Percentiles rank a stretch among this genome's conserved stretches.
Evolutionary conservation across 2,797 vertebrate genomes (phyloP).

Genomic region (Echeneis naucrates): DNA sequence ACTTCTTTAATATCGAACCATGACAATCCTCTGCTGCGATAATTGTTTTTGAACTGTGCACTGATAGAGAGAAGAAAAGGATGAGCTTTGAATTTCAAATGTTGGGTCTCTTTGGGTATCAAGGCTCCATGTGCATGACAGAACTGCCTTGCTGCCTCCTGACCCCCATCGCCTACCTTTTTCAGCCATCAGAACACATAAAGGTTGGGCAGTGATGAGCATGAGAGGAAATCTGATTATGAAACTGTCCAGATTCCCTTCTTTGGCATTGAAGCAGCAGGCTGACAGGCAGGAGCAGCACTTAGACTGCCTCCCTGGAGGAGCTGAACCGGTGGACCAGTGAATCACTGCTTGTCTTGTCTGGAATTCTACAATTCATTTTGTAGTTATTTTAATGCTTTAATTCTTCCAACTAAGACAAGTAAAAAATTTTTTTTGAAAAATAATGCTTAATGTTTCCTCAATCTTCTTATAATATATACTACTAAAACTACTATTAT

Average conservation of each 20-base stretch:
- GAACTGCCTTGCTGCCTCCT: not conserved
- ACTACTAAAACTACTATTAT: no score
- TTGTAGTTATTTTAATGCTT: not conserved
- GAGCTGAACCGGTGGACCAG: not conserved
- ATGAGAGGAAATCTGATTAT: conserved; percentile 52
- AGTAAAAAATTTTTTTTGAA: not conserved
- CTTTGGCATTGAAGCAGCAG: conserved; percentile 4
- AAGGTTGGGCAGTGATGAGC: conserved; percentile 38
- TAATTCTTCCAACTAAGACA: not conserved
- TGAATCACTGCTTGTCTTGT: conserved; percentile 8
- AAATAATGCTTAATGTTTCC: not conserved
- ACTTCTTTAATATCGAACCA: not conserved
- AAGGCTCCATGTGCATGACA: not conserved
- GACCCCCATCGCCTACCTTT: conserved; percentile 33
- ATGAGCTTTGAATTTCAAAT: not conserved
- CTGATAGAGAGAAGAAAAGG: not conserved
- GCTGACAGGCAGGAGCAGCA: conserved; percentile 8
- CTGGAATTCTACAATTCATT: conserved; percentile 5
- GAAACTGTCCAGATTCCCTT: conserved; percentile 42
- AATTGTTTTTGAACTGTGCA: not conserved
- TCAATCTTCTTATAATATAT: no score
- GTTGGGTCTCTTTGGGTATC: not conserved
- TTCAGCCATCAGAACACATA: conserved; percentile 38
- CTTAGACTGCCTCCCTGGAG: not conserved
- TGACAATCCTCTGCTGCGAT: not conserved